A percentile compares a stretch with the other conserved stretches of the same genome.
Evolutionary conservation across 1,140 invertebrate species (phyloP).

Genomic region (Neodiprion pinetum): DNA sequence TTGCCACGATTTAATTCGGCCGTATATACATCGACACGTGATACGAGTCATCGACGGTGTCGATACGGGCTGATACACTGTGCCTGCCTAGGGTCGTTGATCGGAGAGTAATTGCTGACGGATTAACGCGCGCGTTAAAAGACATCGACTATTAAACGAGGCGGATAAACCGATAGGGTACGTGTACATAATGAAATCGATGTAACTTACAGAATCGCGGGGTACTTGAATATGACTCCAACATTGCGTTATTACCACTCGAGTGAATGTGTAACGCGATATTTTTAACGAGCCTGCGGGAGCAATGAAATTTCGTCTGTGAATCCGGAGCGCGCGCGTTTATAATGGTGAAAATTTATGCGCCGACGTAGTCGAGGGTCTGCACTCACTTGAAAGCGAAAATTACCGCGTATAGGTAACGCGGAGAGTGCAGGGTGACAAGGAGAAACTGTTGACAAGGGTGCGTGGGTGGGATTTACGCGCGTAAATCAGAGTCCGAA

Average conservation of each 20-base stretch:
- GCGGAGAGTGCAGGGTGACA: background rate
- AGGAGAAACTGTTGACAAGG: background rate
- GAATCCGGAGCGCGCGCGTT: background rate
- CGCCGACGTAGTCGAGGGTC: background rate
- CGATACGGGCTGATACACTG: background rate
- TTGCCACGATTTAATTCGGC: no score
- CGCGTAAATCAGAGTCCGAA: slow-evolving; percentile 2
- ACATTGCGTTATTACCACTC: background rate
- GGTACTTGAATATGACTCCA: no score
- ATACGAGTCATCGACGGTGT: background rate
- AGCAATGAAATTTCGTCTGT: background rate
- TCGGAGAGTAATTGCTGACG: background rate
- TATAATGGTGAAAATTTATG: background rate
- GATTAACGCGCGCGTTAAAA: background rate
- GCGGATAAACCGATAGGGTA: background rate
- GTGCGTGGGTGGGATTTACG: no score
- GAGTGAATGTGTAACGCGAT: background rate
- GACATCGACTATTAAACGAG: background rate
- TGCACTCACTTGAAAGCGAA: background rate
- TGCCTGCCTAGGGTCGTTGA: background rate
- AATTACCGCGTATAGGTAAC: background rate
- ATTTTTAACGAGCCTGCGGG: background rate
- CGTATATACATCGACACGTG: no score
- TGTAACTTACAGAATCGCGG: no score
- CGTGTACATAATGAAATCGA: background rate